Percentiles rank a stretch among this genome's conserved stretches.
Conservation (phyloP, 2,797 vertebrate genomes). For the Picus viridis region DNA sequence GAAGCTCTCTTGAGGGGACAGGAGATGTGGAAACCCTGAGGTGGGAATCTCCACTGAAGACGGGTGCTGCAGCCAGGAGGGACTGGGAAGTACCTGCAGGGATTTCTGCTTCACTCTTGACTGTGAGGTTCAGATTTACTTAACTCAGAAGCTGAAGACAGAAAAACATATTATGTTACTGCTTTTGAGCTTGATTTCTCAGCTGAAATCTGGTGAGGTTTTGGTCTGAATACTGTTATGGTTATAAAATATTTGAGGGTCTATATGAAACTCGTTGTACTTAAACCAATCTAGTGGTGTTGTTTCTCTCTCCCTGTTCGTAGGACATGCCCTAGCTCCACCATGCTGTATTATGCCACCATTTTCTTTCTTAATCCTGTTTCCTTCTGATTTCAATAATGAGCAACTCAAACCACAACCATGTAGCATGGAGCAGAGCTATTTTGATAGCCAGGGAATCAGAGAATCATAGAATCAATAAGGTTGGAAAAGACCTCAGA, state of each 20-base stretch:
- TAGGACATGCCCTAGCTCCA: background rate
- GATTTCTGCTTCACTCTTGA: background rate
- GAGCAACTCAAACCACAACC: background rate
- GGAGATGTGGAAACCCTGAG: background rate
- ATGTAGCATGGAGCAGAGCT: background rate
- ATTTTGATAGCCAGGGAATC: background rate
- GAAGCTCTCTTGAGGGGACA: background rate
- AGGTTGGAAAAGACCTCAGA: no score
- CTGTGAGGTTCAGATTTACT: background rate
- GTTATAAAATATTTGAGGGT: background rate
- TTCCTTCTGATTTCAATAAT: background rate
- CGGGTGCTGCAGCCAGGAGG: background rate
- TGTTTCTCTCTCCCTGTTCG: background rate
- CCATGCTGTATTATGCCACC: background rate
- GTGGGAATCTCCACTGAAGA: background rate
- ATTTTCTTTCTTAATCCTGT: rapidly evolving
- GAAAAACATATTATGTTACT: background rate
- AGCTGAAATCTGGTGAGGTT: background rate
- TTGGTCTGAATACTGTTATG: background rate
- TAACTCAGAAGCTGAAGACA: background rate
- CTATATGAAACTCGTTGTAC: background rate
- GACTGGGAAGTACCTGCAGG: background rate
- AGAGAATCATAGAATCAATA: no score
- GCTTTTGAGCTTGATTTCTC: background rate
- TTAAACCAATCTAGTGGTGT: background rate